Percentiles rank a stretch among this genome's conserved stretches.
Conservation (phyloP, 2,797 vertebrate species). For the Pipistrellus nathusii region DNA sequence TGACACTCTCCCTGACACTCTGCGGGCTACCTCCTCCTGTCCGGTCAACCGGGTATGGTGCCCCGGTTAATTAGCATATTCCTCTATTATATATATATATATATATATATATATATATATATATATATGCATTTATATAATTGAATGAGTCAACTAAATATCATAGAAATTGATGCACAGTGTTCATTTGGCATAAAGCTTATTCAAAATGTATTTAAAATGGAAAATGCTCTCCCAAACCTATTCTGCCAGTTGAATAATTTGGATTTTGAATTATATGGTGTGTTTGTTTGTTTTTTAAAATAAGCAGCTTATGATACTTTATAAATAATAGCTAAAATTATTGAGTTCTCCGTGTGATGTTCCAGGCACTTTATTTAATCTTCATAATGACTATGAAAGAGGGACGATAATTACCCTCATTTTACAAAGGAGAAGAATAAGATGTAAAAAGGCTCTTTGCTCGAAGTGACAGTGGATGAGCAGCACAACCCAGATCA, state of each 20-base stretch:
- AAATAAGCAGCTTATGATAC: neutral
- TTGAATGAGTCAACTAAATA: conserved; percentile 38
- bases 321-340: conserved; percentile 50
- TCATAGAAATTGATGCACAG: neutral
- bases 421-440: conserved; percentile 16
- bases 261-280: conserved; percentile 48
- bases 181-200: neutral
- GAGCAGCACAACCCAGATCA: neutral
- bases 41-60: no score
- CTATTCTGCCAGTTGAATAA: neutral
- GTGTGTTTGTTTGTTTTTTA: neutral
- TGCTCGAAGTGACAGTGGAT: neutral
- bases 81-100: no score
- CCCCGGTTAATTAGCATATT: no score
- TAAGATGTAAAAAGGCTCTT: neutral
- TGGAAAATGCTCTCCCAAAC: conserved; percentile 28
- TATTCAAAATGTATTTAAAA: conserved; percentile 56
- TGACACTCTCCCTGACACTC: no score
- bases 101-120: no score
- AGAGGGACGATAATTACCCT: neutral
- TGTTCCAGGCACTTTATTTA: conserved; percentile 1
- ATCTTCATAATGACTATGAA: conserved; percentile 40
- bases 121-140: neutral
- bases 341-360: neutral
- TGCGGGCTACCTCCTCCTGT: no score